A percentile compares a stretch with the other conserved stretches of the same genome.
Conservation (phyloP, 2,113 vertebrate genomes). For the Ammodytes dubius region DNA sequence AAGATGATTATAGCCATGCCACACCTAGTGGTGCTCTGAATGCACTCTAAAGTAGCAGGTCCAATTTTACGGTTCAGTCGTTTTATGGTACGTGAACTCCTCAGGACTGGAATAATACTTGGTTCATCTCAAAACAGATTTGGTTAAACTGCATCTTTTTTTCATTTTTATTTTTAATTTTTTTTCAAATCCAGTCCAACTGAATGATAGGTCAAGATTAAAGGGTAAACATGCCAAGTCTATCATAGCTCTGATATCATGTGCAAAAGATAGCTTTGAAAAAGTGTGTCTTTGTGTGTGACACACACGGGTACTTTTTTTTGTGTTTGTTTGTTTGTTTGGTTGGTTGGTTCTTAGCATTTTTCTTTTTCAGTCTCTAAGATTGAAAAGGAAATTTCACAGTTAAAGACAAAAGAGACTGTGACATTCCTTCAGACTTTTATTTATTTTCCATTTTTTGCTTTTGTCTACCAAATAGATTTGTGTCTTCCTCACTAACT, state of each 20-base stretch:
- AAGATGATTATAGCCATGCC: constrained; percentile 43
- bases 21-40: constrained; percentile 19
- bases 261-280: constrained; percentile 70
- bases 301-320: constrained; percentile 56
- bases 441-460: constrained; percentile 63
- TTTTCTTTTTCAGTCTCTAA: constrained; percentile 45
- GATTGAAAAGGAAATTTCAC: constrained; percentile 45
- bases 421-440: constrained; percentile 60
- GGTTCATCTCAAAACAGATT: constrained; percentile 47
- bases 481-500: constrained; percentile 19
- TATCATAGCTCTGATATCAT: constrained; percentile 56
- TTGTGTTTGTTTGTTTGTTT: constrained; percentile 8
- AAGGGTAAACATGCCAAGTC: constrained; percentile 59
- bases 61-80: constrained; percentile 33
- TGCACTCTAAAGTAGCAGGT: constrained; percentile 46
- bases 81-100: constrained; percentile 59
- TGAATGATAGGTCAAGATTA: constrained; percentile 50
- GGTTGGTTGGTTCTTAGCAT: neutral
- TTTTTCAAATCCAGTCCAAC: constrained; percentile 31
- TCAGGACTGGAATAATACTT: constrained; percentile 73
- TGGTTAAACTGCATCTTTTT: constrained; percentile 37
- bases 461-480: constrained; percentile 42
- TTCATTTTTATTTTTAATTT: neutral
- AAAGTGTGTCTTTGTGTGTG: constrained; percentile 72
- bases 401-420: constrained; percentile 51